Base-by-base conservation (phyloP, 2,113 vertebrate genomes). In the Tympanuchus pallidicinctus region DNA sequence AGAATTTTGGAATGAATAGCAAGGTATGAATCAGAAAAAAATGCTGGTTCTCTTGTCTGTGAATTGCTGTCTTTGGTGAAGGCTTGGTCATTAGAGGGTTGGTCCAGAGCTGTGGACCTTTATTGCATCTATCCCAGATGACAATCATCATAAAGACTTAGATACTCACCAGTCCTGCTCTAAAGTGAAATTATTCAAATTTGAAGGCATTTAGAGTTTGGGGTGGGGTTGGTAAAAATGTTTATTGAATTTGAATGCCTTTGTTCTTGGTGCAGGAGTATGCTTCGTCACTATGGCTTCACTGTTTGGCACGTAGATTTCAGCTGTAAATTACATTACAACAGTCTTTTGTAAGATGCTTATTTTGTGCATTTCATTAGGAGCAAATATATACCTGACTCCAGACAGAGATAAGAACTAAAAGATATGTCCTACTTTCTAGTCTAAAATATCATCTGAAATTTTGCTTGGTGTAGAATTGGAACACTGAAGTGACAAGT, bases 361-460 rank as follows among this genome's bases (percentile, higher is more conserved):
- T 89, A 67, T 56, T 32, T 88, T 70, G 20, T 92, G 61, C 61
- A 65, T 89, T 95, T 92, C 91, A 94, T 96, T 94, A 93, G 84
- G 80, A 93, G 56, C 43, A 91, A 91, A 92, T 91, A 86, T 6
- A 83, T 86, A 95, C 79, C 76, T 92, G 91, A 86, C 91, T 93
- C 52, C 69, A 92, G 88, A 91, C 38, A 88, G 42, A 96, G 82
- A 89, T 92, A 93, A 89, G 86, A 88, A 90, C 65, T n/a, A 66
- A 84, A 86, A 93, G 63, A 63, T 47, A 76, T 85, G 89, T 80
- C 89, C 75, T 92, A 94, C 85, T 94, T 94, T 64, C 21, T 70
- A 81, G 52, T 93, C 61, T 40, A 65, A 67, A 91, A 88, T 91
- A 78, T 50, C 72, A 86, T 54, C 52, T 54, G 70, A 85, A 42